These are phyloP conservation scores for Cataglyphis livida DNA, from an alignment of 2,888 invertebrate genomes.

Conservation along the genomic window DNA sequence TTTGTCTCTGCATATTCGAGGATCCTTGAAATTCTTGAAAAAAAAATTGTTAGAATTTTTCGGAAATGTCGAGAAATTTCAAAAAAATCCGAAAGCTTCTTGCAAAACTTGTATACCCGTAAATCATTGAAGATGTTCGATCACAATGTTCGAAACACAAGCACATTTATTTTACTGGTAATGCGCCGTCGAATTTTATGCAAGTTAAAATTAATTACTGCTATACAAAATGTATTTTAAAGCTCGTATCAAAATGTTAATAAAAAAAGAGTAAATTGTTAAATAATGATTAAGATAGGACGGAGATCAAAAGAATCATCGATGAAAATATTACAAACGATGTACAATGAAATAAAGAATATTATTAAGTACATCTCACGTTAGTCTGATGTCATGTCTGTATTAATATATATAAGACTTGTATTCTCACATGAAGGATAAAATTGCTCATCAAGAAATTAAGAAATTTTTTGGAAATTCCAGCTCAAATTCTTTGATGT, in stretches of 20 bases:
- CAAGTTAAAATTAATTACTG: slow-evolving; percentile 2
- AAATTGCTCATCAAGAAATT: neutral
- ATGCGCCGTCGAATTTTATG: slow-evolving; percentile 8
- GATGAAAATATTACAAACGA: slow-evolving; percentile 33
- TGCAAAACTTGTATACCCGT: neutral
- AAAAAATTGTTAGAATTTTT: neutral
- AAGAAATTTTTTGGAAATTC: neutral
- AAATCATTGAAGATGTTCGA: neutral
- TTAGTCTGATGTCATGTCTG: neutral
- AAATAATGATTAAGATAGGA: neutral
- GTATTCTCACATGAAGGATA: neutral
- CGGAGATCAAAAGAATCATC: neutral
- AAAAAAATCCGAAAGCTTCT: neutral
- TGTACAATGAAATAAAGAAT: slow-evolving; percentile 53
- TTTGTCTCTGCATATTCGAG: neutral
- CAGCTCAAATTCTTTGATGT: neutral
- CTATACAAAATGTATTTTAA: neutral
- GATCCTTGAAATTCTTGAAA: neutral
- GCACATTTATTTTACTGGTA: neutral
- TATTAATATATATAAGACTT: neutral
- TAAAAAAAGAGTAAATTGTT: slow-evolving; percentile 4
- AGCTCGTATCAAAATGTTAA: slow-evolving; percentile 14
- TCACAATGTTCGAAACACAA: neutral
- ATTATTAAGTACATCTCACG: slow-evolving; percentile 33
- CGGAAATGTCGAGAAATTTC: neutral